Evolutionary conservation across 2,888 invertebrate genomes (phyloP).

Genomic region (Hyposoter dolosus): DNA sequence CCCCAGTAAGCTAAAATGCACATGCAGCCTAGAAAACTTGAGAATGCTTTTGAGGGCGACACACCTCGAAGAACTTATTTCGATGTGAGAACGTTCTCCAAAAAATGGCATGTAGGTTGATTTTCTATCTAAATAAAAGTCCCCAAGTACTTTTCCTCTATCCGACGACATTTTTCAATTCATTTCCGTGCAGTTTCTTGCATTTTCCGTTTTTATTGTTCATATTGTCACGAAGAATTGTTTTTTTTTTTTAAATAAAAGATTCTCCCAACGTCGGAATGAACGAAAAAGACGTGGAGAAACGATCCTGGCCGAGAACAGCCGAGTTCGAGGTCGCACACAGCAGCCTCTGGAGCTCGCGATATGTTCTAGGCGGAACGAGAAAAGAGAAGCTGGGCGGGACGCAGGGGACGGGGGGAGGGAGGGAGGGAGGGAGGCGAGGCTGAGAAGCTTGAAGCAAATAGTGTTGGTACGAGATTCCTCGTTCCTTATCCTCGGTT

Average conservation of each 20-base stretch:
- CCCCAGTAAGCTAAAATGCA: slow-evolving; percentile 74
- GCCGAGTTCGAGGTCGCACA: slow-evolving; percentile 77
- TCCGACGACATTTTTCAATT: neutral
- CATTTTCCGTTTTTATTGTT: neutral
- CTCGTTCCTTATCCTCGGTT: slow-evolving; percentile 57
- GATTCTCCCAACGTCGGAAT: slow-evolving; percentile 28
- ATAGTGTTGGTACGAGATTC: slow-evolving; percentile 71
- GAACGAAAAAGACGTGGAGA: slow-evolving; percentile 78
- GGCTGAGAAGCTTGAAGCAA: slow-evolving; percentile 71
- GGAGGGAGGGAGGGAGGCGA: slow-evolving; percentile 53
- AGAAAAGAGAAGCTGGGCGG: slow-evolving; percentile 42
- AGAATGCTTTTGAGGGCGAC: slow-evolving; percentile 44
- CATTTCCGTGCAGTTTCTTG: neutral
- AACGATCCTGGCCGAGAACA: slow-evolving; percentile 81
- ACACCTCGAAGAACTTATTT: slow-evolving; percentile 59
- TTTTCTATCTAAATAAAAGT: neutral
- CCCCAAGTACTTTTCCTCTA: neutral
- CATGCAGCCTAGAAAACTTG: slow-evolving; percentile 75
- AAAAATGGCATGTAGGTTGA: neutral
- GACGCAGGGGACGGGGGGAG: neutral
- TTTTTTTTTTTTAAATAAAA: neutral
- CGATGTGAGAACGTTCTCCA: slow-evolving; percentile 32
- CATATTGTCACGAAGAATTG: neutral
- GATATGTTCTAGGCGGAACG: slow-evolving; percentile 70
- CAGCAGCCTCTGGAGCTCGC: slow-evolving; percentile 76